phyloP scores from a whole-genome alignment of 1,140 invertebrate genomes.

The Parapsyche elsis region DNA sequence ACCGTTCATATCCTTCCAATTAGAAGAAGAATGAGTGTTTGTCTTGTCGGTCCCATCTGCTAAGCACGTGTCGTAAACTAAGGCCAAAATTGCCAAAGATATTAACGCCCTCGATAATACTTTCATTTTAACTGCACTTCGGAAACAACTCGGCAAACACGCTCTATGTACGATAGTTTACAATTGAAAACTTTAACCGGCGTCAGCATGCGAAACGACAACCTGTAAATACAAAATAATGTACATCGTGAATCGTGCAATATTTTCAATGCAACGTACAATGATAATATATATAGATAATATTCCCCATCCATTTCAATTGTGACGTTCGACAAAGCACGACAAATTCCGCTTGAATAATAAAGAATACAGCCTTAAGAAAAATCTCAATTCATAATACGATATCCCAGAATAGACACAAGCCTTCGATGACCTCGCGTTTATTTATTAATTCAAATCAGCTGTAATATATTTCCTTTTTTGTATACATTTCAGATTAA shows the following conservation, averaged over 20 bases:
- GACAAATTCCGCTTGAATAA: slow-evolving; percentile 27
- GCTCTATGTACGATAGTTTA: too few relatives aligned
- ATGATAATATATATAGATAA: neutral
- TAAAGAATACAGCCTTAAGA: neutral
- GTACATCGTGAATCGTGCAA: too few relatives aligned
- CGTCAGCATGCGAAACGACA: too few relatives aligned
- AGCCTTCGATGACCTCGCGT: neutral
- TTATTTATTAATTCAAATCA: neutral
- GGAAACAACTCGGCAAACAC: neutral
- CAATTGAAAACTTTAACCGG: too few relatives aligned
- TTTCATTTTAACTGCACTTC: slow-evolving; percentile 1
- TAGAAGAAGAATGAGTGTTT: neutral
- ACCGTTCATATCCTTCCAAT: slow-evolving; percentile 58
- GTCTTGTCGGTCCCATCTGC: neutral
- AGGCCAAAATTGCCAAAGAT: slow-evolving; percentile 11
- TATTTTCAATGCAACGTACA: too few relatives aligned
- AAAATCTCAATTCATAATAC: slow-evolving; percentile 1
- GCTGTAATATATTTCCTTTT: too few relatives aligned
- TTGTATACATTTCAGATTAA: too few relatives aligned
- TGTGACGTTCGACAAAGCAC: neutral
- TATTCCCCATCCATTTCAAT: neutral
- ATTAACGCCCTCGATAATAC: neutral
- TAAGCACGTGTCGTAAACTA: neutral
- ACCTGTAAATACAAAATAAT: neutral
- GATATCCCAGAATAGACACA: neutral